A percentile compares a stretch with the other conserved stretches of the same genome.
Conservation (phyloP, 2,888 invertebrate species). For the Pinctada fucata region DNA sequence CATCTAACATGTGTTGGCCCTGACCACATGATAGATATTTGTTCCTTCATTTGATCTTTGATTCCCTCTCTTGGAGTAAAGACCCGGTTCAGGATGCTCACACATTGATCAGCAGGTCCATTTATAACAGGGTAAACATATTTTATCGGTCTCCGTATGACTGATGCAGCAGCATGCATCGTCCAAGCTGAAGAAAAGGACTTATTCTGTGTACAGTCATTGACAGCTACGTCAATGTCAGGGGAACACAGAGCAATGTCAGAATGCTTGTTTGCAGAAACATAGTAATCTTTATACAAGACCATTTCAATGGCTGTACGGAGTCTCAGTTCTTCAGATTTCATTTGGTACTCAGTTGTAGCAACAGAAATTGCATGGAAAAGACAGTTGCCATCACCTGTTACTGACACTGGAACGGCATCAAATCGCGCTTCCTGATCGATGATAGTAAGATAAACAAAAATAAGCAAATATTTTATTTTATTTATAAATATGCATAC, state of each 20-base stretch:
- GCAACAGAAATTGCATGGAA: conserved; percentile 3
- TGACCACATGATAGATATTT: conserved; percentile 11
- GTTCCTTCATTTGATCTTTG: too few species aligned
- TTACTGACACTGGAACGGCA: too few species aligned
- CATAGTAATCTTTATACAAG: background rate
- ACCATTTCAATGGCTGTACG: conserved; percentile 3
- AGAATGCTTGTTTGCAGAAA: background rate
- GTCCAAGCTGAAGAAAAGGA: background rate
- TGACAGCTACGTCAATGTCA: background rate
- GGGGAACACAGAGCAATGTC: background rate
- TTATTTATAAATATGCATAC: too few species aligned
- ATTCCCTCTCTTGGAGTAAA: background rate
- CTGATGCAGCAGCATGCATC: background rate
- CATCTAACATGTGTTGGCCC: background rate
- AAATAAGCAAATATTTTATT: too few species aligned
- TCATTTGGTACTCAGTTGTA: background rate
- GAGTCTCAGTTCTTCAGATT: background rate
- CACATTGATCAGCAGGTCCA: too few species aligned
- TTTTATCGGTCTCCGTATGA: background rate
- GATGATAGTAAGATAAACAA: too few species aligned
- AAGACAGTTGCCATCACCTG: conserved; percentile 2
- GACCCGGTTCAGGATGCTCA: too few species aligned
- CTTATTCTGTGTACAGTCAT: background rate
- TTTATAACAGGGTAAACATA: conserved; percentile 7
- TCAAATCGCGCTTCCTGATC: too few species aligned